Conservation (phyloP, 2,888 invertebrate species). For the Lithophane socia region DNA sequence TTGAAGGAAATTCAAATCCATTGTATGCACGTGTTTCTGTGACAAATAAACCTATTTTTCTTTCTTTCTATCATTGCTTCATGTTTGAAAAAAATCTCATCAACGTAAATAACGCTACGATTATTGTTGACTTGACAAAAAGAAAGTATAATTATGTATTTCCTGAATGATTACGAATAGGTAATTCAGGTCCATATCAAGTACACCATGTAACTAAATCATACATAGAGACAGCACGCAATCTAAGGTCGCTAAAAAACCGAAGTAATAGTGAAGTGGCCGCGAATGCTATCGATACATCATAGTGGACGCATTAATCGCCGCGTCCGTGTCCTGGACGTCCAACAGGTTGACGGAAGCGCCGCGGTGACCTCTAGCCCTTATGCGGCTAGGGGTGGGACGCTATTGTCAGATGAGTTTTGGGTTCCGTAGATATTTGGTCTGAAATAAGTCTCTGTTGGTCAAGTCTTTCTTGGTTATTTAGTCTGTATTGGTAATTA, state of each 20-base stretch:
- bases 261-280: slow-evolving; percentile 30
- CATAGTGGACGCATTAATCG: slow-evolving; percentile 67
- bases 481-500: neutral
- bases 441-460: neutral
- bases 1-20: too few relatives aligned
- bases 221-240: neutral
- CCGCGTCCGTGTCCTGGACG: slow-evolving; percentile 45
- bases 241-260: slow-evolving; percentile 46
- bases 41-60: too few relatives aligned
- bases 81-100: too few relatives aligned
- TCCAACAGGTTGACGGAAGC: slow-evolving; percentile 68
- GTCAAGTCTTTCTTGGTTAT: too few relatives aligned
- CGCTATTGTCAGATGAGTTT: neutral
- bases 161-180: too few relatives aligned
- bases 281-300: slow-evolving; percentile 57
- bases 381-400: slow-evolving; percentile 34
- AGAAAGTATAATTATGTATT: too few relatives aligned
- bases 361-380: slow-evolving; percentile 48
- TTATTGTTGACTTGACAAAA: too few relatives aligned
- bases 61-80: too few relatives aligned
- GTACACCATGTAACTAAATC: slow-evolving; percentile 4
- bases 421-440: slow-evolving; percentile 1
- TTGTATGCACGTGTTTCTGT: too few relatives aligned
- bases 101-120: too few relatives aligned
- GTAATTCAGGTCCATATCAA: neutral